These are phyloP conservation scores for Hepsetus odoe DNA, from an alignment of 2,113 vertebrate species.

Conservation along the genomic window DNA sequence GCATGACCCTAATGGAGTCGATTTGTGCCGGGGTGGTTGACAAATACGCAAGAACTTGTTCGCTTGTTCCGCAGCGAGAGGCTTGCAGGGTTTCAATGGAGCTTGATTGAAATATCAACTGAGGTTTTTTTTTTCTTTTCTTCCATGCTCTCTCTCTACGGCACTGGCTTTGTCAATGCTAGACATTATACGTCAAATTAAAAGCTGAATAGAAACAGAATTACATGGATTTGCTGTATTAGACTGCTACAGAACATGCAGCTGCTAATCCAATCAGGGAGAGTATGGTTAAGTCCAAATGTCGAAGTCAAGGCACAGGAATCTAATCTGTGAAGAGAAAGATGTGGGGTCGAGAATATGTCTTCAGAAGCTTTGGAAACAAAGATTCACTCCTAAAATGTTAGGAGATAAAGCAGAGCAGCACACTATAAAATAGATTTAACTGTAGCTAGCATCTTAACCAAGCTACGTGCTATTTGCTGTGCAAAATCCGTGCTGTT, in stretches of 20 bases:
- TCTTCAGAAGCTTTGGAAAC: background rate
- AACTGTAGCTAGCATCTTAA: background rate
- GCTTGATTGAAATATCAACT: conserved; percentile 38
- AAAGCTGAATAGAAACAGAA: conserved; percentile 33
- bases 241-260: background rate
- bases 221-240: conserved; percentile 34
- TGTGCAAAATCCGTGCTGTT: too few relatives aligned
- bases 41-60: conserved; percentile 18
- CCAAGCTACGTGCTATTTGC: background rate
- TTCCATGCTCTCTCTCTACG: background rate
- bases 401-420: too few relatives aligned
- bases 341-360: background rate
- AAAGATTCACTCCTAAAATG: background rate
- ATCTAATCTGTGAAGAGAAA: background rate
- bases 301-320: background rate
- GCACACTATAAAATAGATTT: background rate
- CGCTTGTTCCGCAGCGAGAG: conserved; percentile 20
- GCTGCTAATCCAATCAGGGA: conserved; percentile 36
- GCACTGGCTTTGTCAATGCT: conserved; percentile 20
- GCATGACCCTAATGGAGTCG: background rate
- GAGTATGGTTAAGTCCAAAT: conserved; percentile 13
- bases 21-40: conserved; percentile 1
- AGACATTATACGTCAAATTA: conserved; percentile 32
- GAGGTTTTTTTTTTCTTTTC: background rate
- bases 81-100: conserved; percentile 2